Evolutionary conservation across 2,888 invertebrate species (phyloP), one percentile per base, ranked within the genome.

Genomic region (Cheilosia grossa): DNA sequence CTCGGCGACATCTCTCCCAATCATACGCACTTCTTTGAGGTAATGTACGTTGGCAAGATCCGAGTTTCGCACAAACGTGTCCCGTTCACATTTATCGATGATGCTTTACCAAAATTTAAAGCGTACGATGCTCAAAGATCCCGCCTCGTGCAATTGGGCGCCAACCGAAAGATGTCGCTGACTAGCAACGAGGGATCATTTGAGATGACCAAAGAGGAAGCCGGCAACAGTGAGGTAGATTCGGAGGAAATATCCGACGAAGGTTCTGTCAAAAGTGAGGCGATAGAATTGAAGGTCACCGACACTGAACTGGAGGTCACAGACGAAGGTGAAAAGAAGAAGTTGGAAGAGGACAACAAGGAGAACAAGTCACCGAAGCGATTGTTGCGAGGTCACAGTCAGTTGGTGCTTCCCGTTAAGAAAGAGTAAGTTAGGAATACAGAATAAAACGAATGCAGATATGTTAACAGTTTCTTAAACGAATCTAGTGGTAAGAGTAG

Each of bases 31-130:
- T 97, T 97, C 92, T 97, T 97, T 89, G 97, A 97, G 94, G 97
- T 96, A 3, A 93, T 98, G 87, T 98, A 98, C 91, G 95, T 98
- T 59, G 98, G 98, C 0, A 97, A 97, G 92, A 97, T 98, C 59
- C 95, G 96, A 87, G 96, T 98, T 88, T 96, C 97, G 47, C 96
- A 96, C 89, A 95, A 96, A 89, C 97, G 97, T 90, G 92, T 92
- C 0, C 96, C 97, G 0, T 96, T 97, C 87, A 94, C 96, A 0
- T 95, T 98, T 88, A 97, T 98, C 88, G 98, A 98, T 90, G 98
- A 98, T 90, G 97, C 98, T 1, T 92, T 98, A 74, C 94, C 95
- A 79, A 97, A 97, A 91, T 97, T 98, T 89, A 94, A 95, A 83
- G 94, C 94, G 30, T 96, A 97, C 89, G 97, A 97, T 89, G 93